Conservation (phyloP, 2,113 vertebrate species). For the Otocyon megalotis region DNA sequence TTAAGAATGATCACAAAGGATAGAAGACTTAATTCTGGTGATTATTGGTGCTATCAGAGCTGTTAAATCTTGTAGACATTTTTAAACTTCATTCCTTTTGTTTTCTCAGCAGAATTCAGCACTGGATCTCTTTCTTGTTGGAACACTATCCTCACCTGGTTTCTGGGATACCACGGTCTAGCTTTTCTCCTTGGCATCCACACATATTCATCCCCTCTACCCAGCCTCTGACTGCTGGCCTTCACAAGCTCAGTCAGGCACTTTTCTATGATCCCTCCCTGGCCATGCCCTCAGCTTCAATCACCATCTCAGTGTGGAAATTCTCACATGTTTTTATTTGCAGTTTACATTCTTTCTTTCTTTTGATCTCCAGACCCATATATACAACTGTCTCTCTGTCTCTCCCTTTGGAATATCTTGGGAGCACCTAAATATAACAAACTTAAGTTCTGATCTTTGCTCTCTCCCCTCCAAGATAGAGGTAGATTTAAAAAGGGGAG, state of each 20-base stretch:
- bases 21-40: not conserved
- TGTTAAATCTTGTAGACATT: not conserved
- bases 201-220: too few species aligned
- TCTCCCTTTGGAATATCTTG: not conserved
- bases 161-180: not conserved
- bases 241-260: not conserved
- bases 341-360: not conserved
- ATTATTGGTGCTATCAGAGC: not conserved
- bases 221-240: not conserved
- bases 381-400: not conserved
- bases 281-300: not conserved
- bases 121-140: not conserved
- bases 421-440: not conserved
- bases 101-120: not conserved
- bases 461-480: not conserved
- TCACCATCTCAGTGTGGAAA: not conserved
- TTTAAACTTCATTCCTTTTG: not conserved
- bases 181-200: not conserved
- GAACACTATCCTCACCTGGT: not conserved
- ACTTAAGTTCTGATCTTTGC: not conserved
- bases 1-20: not conserved
- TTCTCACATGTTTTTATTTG: not conserved
- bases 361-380: not conserved
- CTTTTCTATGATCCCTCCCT: accelerated
- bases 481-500: too few species aligned